Base-by-base conservation (phyloP, 2,888 invertebrate species). In the Synanthedon formicaeformis region DNA sequence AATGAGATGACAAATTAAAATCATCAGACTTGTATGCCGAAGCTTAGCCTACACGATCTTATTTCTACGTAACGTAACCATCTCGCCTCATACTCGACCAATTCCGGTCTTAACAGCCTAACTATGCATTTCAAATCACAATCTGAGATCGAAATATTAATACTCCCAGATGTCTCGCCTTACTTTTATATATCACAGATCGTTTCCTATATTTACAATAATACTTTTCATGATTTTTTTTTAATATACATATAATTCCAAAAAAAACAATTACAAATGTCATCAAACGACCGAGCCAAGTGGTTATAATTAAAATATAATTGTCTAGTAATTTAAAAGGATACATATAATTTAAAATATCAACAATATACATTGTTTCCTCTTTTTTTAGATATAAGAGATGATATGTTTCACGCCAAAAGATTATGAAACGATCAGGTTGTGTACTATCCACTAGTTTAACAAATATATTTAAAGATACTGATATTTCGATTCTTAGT, bases 101-200 rank as follows among this genome's bases (percentile, higher is more conserved):
- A 6, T 52, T 60, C 56, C 57, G 60, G 61, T 59, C 58, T 62
- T 61, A 62, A 61, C 59, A 58, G 53, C 49, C 59, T 64, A 67
- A 70, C 64, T 62, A 60, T 34, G 34, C 10, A 34, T 45, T 45
- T 45, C 13, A n/a, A 77, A 78, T 75, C 75, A 78, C 74, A 75
- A 71, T 71, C 75, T 80, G 85, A 87, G 85, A 84, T 86, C 82
- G 73, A 66, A 65, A 62, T 69, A 66, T 71, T 65, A 63, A 73
- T 34, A 34, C 79, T 76, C 78, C 81, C 82, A 78, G 83, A 77
- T 81, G 77, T 81, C 78, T 71, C 72, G 67, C 64, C 79, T 81
- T 81, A 83, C 74, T 71, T 73, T 70, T 62, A 74, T 73, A 76
- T 85, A 85, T 85, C 85, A 86, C 85, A 85, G 85, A 78, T 81